Evolutionary conservation across 2,888 invertebrate genomes (phyloP).

Genomic region (Coelopa pilipes): DNA sequence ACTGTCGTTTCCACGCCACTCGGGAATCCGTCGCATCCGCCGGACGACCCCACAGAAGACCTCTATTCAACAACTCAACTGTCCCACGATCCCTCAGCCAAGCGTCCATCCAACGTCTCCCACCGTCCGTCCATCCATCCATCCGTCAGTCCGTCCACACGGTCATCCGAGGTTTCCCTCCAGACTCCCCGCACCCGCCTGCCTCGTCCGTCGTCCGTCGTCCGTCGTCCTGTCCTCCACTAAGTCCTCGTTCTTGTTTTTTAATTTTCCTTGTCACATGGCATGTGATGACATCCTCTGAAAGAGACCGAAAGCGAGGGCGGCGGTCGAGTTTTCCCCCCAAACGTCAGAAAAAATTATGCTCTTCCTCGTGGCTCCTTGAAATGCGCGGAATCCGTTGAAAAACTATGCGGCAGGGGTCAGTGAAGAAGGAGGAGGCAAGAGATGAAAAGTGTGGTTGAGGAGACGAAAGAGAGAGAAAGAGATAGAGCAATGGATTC

Average conservation of each 20-base stretch:
- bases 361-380: background rate
- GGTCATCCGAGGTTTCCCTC: background rate
- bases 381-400: background rate
- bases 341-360: conserved; percentile 2
- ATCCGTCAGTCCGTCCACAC: background rate
- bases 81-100: too few relatives aligned
- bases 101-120: background rate
- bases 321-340: too few relatives aligned
- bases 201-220: background rate
- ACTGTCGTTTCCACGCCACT: too few relatives aligned
- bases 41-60: too few relatives aligned
- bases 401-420: too few relatives aligned
- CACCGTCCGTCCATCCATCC: background rate
- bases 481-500: too few relatives aligned
- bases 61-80: too few relatives aligned
- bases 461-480: too few relatives aligned
- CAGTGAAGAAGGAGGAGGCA: too few relatives aligned
- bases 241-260: background rate
- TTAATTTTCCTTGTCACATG: background rate
- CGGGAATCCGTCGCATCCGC: too few relatives aligned
- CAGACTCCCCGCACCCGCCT: background rate
- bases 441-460: too few relatives aligned
- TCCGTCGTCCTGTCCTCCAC: background rate
- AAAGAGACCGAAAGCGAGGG: too few relatives aligned
- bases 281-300: conserved; percentile 14